phyloP scores from a whole-genome alignment of 1,140 invertebrate species.

The Drosophila lacteicornis region DNA sequence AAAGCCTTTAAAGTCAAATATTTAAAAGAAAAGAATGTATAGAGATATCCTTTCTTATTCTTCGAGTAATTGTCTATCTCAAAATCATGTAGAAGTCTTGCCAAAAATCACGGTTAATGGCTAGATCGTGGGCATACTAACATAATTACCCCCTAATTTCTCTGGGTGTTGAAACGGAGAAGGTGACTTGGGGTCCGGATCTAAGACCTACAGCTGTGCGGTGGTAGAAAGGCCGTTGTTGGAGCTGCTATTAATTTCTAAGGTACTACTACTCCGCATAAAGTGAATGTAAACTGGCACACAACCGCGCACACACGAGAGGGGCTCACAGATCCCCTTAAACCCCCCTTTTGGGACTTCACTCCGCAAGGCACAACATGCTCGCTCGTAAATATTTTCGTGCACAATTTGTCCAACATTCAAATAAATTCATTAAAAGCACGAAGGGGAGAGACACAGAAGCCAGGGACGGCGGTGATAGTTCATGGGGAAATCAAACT shows the following conservation, averaged over 20 bases:
- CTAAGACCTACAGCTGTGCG: conserved; percentile 66
- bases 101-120: conserved; percentile 6
- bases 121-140: conserved; percentile 9
- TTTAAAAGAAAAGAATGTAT: too few species aligned
- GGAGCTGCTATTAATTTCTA: conserved; percentile 77
- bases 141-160: conserved; percentile 46
- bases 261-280: conserved; percentile 69
- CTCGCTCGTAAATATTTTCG: conserved; percentile 80
- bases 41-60: too few species aligned
- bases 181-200: conserved; percentile 43
- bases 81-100: background rate
- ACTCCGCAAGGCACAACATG: conserved; percentile 44
- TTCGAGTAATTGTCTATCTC: too few species aligned
- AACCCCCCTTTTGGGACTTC: background rate
- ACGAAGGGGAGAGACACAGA: conserved; percentile 34
- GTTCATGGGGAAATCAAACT: conserved; percentile 43
- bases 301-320: conserved; percentile 42
- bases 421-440: conserved; percentile 83
- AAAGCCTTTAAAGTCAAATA: too few species aligned
- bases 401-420: conserved; percentile 83
- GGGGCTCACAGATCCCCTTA: conserved; percentile 15
- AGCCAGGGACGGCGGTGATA: conserved; percentile 22
- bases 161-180: conserved; percentile 46
- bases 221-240: conserved; percentile 69
- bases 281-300: conserved; percentile 83